Conservation (phyloP, 2,888 invertebrate species). For the Andrena fulva region DNA sequence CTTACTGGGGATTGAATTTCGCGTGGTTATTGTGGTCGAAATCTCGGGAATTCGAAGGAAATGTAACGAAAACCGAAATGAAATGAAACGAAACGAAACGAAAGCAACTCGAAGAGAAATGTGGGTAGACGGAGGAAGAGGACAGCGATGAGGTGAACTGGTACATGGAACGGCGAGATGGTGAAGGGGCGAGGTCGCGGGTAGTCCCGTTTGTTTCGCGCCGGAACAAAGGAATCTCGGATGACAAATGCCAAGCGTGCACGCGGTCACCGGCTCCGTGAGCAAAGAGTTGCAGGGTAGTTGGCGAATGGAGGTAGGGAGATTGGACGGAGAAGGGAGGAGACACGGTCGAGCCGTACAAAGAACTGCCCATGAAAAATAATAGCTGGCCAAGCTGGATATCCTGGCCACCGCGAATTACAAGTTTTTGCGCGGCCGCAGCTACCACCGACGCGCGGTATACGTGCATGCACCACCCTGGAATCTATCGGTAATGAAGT, state of each 20-base stretch:
- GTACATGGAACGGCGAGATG: neutral
- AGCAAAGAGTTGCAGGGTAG: constrained; percentile 68
- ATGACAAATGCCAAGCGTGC: constrained; percentile 80
- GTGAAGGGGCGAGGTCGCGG: constrained; percentile 25
- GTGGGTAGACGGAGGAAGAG: neutral
- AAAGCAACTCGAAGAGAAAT: neutral
- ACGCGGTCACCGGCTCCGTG: constrained; percentile 78
- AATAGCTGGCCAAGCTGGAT: constrained; percentile 51
- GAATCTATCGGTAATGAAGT: constrained; percentile 58
- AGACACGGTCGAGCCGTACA: constrained; percentile 33
- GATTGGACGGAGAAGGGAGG: constrained; percentile 24
- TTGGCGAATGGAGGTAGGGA: constrained; percentile 33
- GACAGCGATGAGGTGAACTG: constrained; percentile 1
- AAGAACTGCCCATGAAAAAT: constrained; percentile 71
- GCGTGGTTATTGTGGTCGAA: neutral
- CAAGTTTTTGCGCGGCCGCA: constrained; percentile 39
- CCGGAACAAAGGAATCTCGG: constrained; percentile 80
- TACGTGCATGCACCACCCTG: neutral
- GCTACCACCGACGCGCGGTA: neutral
- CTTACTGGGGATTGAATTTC: neutral
- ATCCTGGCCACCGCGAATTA: constrained; percentile 55
- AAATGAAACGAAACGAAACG: neutral
- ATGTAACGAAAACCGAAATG: too few species aligned
- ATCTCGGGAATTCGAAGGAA: too few species aligned
- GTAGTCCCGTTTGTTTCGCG: constrained; percentile 76